Evolutionary conservation across 2,797 vertebrate genomes (phyloP).

Genomic region (Loriculus beryllinus): DNA sequence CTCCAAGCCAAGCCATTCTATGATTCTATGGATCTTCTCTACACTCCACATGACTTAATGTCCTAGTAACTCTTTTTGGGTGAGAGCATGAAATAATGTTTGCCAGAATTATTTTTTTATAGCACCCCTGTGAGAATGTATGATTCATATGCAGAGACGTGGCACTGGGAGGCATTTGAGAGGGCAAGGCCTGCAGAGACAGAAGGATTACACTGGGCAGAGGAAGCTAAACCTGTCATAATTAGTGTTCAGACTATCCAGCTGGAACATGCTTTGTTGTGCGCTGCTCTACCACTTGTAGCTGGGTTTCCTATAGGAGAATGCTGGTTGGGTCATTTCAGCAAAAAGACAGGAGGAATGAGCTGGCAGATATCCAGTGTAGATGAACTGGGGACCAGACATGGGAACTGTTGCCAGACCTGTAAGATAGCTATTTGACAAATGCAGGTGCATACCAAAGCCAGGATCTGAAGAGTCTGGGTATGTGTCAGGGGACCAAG

Average conservation of each 20-base stretch:
- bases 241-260: not conserved
- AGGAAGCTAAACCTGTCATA: not conserved
- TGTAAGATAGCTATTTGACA: not conserved
- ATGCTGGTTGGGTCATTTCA: not conserved
- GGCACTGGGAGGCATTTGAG: not conserved
- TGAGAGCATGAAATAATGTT: not conserved
- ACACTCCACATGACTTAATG: not conserved
- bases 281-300: not conserved
- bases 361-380: not conserved
- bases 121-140: not conserved
- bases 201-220: not conserved
- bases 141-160: not conserved
- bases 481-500: not conserved
- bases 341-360: not conserved
- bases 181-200: not conserved
- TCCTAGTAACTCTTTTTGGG: not conserved
- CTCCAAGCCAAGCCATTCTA: not conserved
- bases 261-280: not conserved
- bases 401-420: not conserved
- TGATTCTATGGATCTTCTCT: not conserved
- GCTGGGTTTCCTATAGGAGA: not conserved
- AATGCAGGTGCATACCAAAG: not conserved
- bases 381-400: not conserved
- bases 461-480: not conserved
- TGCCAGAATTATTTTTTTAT: not conserved